These are phyloP conservation scores for Saccostrea glomerata DNA, from an alignment of 1,140 invertebrate species.

Conservation along the genomic window DNA sequence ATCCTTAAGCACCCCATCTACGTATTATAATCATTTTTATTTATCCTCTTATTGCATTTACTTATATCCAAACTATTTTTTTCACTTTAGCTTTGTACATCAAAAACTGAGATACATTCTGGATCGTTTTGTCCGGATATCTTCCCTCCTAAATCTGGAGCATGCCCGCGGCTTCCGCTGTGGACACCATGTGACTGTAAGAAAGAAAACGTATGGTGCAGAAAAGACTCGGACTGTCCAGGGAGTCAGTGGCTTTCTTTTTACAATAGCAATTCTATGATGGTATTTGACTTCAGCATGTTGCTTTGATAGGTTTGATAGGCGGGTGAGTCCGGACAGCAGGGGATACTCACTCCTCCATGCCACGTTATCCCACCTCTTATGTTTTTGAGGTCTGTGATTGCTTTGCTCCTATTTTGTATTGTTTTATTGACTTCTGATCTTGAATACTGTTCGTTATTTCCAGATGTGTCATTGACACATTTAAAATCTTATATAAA, in stretches of 20 bases:
- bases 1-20: too few species aligned
- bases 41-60: too few species aligned
- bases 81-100: too few species aligned
- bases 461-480: not conserved
- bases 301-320: not conserved
- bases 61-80: too few species aligned
- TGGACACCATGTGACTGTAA: conserved; percentile 3
- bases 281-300: not conserved
- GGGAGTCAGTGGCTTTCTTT: not conserved
- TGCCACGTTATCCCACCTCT: too few species aligned
- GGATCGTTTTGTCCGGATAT: not conserved
- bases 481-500: not conserved
- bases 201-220: not conserved
- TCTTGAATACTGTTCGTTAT: not conserved
- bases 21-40: too few species aligned
- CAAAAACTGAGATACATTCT: too few species aligned
- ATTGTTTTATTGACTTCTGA: too few species aligned
- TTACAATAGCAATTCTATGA: too few species aligned
- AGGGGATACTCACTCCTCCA: too few species aligned
- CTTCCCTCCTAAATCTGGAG: not conserved
- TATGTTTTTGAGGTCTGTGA: too few species aligned
- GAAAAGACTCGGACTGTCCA: not conserved
- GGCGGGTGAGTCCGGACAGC: not conserved
- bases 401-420: too few species aligned
- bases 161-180: not conserved